Conservation (phyloP, 2,113 vertebrate species). For the Anolis sagrei region DNA sequence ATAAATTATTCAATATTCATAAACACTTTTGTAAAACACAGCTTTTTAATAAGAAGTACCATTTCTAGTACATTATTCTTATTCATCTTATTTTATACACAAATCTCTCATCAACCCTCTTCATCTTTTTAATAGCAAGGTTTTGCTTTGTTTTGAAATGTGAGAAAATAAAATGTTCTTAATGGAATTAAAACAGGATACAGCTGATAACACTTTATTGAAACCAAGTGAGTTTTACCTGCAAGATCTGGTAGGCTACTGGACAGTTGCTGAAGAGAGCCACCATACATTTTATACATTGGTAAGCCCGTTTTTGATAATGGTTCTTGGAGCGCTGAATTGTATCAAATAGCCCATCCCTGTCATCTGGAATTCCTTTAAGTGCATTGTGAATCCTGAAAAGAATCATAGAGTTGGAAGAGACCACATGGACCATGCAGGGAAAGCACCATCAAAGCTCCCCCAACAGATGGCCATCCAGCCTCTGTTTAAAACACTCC, state of each 20-base stretch:
- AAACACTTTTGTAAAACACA: background rate
- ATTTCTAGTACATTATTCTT: background rate
- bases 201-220: background rate
- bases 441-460: too few relatives aligned
- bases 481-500: too few relatives aligned
- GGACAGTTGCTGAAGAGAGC: conserved; percentile 98
- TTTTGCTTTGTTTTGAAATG: too few relatives aligned
- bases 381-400: conserved; percentile 98
- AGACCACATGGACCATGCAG: too few relatives aligned
- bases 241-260: conserved; percentile 98
- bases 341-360: conserved; percentile 98
- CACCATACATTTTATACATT: conserved; percentile 99
- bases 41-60: background rate
- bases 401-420: background rate
- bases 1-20: conserved; percentile 37
- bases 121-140: too few relatives aligned
- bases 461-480: too few relatives aligned
- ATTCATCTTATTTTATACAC: too few relatives aligned
- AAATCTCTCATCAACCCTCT: too few relatives aligned
- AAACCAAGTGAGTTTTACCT: conserved; percentile 78
- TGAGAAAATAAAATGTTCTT: background rate
- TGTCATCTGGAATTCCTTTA: conserved; percentile 97
- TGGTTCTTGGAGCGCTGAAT: conserved; percentile 99
- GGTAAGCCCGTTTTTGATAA: conserved; percentile 99
- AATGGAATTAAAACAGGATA: background rate